Percentiles rank a stretch among this genome's conserved stretches.
Conservation (phyloP, 1,140 invertebrate species). For the Dreissena polymorpha region DNA sequence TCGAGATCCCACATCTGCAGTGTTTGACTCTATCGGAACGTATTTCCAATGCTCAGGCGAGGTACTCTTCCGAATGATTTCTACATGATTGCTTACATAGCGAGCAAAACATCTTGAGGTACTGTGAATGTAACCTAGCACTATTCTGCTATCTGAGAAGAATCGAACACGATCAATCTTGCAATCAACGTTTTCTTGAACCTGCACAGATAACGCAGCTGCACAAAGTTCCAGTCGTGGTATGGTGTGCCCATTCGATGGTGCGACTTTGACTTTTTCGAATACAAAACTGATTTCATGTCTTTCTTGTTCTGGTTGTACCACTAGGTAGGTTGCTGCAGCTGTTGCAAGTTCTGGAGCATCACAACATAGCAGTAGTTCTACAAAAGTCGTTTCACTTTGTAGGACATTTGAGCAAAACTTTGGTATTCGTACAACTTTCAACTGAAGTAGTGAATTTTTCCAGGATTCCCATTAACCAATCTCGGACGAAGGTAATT, state of each 20-base stretch:
- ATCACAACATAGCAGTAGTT: too few species aligned
- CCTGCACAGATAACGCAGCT: slow-evolving; percentile 44
- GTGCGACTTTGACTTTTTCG: slow-evolving; percentile 50
- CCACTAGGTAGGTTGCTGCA: not conserved
- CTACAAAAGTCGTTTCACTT: too few species aligned
- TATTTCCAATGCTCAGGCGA: slow-evolving; percentile 8
- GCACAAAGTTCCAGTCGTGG: slow-evolving; percentile 58
- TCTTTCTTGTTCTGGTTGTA: too few species aligned
- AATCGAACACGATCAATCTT: not conserved
- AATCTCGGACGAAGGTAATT: too few species aligned
- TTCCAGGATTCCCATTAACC: too few species aligned
- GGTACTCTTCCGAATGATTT: slow-evolving; percentile 5
- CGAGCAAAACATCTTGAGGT: slow-evolving; percentile 33
- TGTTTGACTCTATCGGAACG: slow-evolving; percentile 13
- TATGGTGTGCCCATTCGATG: slow-evolving; percentile 51
- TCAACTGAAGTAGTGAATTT: too few species aligned
- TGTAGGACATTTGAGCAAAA: too few species aligned
- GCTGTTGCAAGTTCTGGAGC: too few species aligned
- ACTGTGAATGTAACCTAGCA: slow-evolving; percentile 57
- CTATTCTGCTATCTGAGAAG: slow-evolving; percentile 58
- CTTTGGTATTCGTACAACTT: too few species aligned
- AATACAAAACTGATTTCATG: slow-evolving; percentile 29
- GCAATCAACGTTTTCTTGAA: slow-evolving; percentile 28
- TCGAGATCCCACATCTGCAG: slow-evolving; percentile 12
- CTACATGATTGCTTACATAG: slow-evolving; percentile 56